phyloP scores from a whole-genome alignment of 2,888 invertebrate species.

The Drosophila monieri region DNA sequence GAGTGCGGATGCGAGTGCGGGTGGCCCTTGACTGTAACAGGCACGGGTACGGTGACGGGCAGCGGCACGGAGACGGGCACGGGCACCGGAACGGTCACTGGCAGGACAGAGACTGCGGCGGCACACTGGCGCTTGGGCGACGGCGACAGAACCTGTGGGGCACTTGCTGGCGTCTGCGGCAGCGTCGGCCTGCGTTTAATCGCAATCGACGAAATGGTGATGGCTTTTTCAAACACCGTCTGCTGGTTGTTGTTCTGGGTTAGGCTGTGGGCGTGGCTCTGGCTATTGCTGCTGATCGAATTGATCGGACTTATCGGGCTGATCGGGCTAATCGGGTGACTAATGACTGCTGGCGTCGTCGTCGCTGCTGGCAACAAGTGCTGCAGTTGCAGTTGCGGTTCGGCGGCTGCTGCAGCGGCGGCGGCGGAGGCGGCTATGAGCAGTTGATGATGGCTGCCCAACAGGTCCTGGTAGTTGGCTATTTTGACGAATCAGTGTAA shows the following conservation, averaged over 20 bases:
- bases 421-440: slow-evolving; percentile 71
- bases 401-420: slow-evolving; percentile 44
- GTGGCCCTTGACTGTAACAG: slow-evolving; percentile 79
- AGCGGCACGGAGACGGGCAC: slow-evolving; percentile 71
- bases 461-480: slow-evolving; percentile 76
- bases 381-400: slow-evolving; percentile 73
- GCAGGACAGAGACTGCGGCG: slow-evolving; percentile 83
- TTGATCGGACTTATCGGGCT: slow-evolving; percentile 28
- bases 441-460: slow-evolving; percentile 80
- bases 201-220: slow-evolving; percentile 85
- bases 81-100: slow-evolving; percentile 65
- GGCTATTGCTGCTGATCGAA: slow-evolving; percentile 36
- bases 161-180: slow-evolving; percentile 85
- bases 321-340: slow-evolving; percentile 25
- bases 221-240: slow-evolving; percentile 84
- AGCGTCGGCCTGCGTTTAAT: slow-evolving; percentile 85
- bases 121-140: slow-evolving; percentile 85
- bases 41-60: slow-evolving; percentile 69
- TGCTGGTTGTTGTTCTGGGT: slow-evolving; percentile 75
- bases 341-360: slow-evolving; percentile 41
- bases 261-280: slow-evolving; percentile 42
- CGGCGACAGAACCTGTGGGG: slow-evolving; percentile 85
- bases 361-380: slow-evolving; percentile 68
- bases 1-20: slow-evolving; percentile 67
- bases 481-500: slow-evolving; percentile 74